Evolutionary conservation across 2,888 invertebrate genomes (phyloP).

Genomic region (Pseudococcus jackbeardsleyi): DNA sequence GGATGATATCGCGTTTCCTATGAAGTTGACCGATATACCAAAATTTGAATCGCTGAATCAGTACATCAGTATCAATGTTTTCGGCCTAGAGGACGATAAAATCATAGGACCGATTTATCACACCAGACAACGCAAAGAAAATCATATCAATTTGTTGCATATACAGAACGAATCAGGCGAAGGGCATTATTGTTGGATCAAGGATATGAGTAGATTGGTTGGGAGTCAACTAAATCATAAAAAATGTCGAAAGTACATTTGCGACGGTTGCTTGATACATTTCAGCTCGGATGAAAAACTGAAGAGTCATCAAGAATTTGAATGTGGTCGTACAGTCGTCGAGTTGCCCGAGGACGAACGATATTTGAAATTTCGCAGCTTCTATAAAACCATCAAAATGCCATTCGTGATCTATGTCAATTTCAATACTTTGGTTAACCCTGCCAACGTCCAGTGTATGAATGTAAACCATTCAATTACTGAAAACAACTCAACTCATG

Average conservation of each 20-base stretch:
- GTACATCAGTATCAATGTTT: neutral
- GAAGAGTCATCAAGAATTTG: neutral
- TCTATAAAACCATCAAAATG: neutral
- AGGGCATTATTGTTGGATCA: neutral
- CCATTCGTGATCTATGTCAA: neutral
- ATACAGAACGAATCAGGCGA: neutral
- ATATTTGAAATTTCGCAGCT: neutral
- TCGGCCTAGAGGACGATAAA: neutral
- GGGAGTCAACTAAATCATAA: neutral
- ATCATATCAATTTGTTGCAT: neutral
- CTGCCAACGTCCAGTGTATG: neutral
- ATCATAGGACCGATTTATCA: neutral
- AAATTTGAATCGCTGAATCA: neutral
- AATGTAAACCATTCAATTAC: neutral
- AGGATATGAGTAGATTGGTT: constrained; percentile 9
- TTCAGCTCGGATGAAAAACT: neutral
- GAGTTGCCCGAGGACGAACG: neutral
- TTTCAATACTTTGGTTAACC: neutral
- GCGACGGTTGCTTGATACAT: neutral
- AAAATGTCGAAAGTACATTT: neutral
- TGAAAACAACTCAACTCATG: neutral
- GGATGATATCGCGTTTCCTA: neutral
- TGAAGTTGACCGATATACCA: neutral
- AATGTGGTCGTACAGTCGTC: neutral
- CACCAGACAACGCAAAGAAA: neutral